Base-by-base conservation (phyloP, 2,113 vertebrate genomes). In the Anseranas semipalmata region DNA sequence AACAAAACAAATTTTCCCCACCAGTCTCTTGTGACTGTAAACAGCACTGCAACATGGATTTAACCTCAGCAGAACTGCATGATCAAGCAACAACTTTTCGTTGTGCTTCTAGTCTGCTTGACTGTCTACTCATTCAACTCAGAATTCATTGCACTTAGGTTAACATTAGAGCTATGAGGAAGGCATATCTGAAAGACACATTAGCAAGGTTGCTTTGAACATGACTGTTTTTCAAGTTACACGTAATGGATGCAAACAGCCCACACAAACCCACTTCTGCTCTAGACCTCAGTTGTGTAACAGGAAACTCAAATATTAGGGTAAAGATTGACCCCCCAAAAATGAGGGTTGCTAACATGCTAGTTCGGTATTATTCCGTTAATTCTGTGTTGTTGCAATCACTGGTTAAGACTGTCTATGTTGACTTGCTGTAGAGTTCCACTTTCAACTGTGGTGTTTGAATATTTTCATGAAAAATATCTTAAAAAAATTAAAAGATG, bases 1-100 rank as follows among this genome's bases (percentile, higher is more conserved):
- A 95, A 95, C 60, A 60, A 84, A 95, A 80, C 21, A 86, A 71
- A 74, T 90, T 89, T 92, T 90, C 85, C 3, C 85, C 3, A 11
- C 55, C 68, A 67, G 22, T 71, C 52, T 95, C 22, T 37, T 27
- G 21, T 93, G 91, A 89, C 65, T 90, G 63, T 32, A 77, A 95
- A 48, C 68, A 95, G 16, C 68, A 74, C 50, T 76, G 12, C 77
- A 95, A 81, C 15, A 35, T 14, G 72, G 10, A 41, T 90, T 91
- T 86, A 90, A 88, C 77, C 37, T 89, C 30, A 1, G 55, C 33
- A 84, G 68, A 95, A 89, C 25, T 70, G 21, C 55, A 56, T 12
- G 22, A 92, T 84, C 52, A 81, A 78, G 76, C 68, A 84, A 84
- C 19, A 73, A 33, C 32, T 89, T 93, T 46, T 71, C 50, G 46